These are phyloP conservation scores for Oreocharis arfaki DNA, from an alignment of 2,113 vertebrate species.

Conservation along the genomic window DNA sequence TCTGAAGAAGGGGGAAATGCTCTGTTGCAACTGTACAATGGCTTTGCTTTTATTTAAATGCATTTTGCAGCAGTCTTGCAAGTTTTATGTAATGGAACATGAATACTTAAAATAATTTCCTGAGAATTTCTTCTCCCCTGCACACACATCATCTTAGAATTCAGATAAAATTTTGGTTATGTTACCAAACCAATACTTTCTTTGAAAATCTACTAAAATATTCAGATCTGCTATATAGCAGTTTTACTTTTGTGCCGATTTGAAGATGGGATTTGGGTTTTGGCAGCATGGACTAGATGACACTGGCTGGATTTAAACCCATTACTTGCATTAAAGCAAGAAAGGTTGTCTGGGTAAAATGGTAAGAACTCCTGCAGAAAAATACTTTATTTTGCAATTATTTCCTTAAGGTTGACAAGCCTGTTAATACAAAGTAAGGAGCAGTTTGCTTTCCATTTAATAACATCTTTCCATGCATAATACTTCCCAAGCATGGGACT, in stretches of 20 bases:
- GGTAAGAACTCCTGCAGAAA: background rate
- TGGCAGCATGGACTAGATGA: background rate
- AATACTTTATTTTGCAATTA: background rate
- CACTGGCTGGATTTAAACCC: background rate
- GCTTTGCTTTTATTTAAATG: background rate
- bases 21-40: background rate
- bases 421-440: background rate
- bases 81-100: background rate
- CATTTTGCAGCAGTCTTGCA: background rate
- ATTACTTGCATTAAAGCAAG: background rate
- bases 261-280: background rate
- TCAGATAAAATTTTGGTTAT: background rate
- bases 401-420: background rate
- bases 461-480: background rate
- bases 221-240: background rate
- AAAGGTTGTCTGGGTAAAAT: background rate
- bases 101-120: background rate
- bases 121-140: background rate
- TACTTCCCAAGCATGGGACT: background rate
- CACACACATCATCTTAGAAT: background rate
- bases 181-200: background rate
- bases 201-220: background rate
- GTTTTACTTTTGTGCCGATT: background rate
- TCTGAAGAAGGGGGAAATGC: background rate
- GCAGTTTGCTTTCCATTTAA: background rate